Base-by-base conservation (phyloP, 2,797 vertebrate species). In the Microctenopoma lineatum region DNA sequence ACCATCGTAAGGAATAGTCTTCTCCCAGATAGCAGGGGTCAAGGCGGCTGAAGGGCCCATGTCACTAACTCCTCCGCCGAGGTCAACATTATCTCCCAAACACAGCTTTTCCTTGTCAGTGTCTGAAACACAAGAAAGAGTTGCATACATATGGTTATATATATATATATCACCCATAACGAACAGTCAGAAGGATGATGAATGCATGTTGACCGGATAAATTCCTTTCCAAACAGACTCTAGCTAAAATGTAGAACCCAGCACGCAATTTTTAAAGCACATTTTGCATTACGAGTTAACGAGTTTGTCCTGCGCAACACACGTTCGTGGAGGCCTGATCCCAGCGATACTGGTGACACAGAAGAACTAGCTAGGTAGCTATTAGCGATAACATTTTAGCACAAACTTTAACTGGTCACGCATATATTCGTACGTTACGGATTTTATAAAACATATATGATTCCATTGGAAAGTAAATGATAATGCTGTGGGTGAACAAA, bases 21-120 rank as follows among this genome's bases (percentile, higher is more conserved):
- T 99, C 44, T 98, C 96, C 98, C 98, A 99, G 74, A 99, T 99
- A n/a, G 97, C 96, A 0, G 98, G 97, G 73, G 97, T 98, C 81
- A 99, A 92, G 75, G 97, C 95, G 54, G 97, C 98, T 0, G 96
- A 97, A 8, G 96, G 96, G 4, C 96, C 96, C 82, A 90, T 84
- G 41, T 77, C 93, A 2, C 88, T 83, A 0, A 78, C 83, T 38
- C 80, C 85, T 8, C 70, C 87, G 0, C 50, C 59, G 6, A 85
- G 63, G 44, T 92, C 87, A 2, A 65, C 80, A 53, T 65, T 39
- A n/a, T 89, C 89, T 50, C 73, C 89, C 25, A 89, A 60, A 29
- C 47, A 64, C 56, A 93, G 78, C 83, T 94, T 95, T 9, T 90
- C 92, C 71, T 94, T 94, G 41, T 93, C 92, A 0, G 88, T 90